Evolutionary conservation across 2,797 vertebrate genomes (phyloP).

Genomic region (Darevskia nairensis): DNA sequence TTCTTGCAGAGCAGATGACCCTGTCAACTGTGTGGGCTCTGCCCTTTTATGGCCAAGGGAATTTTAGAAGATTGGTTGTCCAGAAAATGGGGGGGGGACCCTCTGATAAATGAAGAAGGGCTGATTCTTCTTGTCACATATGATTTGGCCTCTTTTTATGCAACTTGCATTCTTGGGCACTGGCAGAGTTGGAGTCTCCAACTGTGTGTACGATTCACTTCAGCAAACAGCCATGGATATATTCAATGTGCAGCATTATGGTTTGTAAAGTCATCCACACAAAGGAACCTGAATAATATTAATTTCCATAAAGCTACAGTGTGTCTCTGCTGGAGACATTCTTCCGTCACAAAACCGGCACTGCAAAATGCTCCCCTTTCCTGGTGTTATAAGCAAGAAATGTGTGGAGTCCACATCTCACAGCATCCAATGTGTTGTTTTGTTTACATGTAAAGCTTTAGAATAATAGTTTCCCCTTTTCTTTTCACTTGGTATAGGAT

Average conservation of each 20-base stretch:
- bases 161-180: slow-evolving; percentile 69
- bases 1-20: slow-evolving; percentile 47
- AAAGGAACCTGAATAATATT: slow-evolving; percentile 69
- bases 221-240: slow-evolving; percentile 71
- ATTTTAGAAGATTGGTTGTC: slow-evolving; percentile 64
- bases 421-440: slow-evolving; percentile 9
- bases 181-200: slow-evolving; percentile 71
- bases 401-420: slow-evolving; percentile 17
- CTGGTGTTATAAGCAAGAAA: slow-evolving; percentile 48
- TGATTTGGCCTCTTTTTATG: slow-evolving; percentile 71
- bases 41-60: slow-evolving; percentile 67
- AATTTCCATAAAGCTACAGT: slow-evolving; percentile 44
- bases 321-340: slow-evolving; percentile 53
- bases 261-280: slow-evolving; percentile 66
- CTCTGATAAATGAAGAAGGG: slow-evolving; percentile 60
- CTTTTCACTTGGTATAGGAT: neutral
- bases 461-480: slow-evolving; percentile 31
- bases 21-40: slow-evolving; percentile 57
- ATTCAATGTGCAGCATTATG: slow-evolving; percentile 63
- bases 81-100: slow-evolving; percentile 42
- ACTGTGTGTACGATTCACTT: slow-evolving; percentile 78
- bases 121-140: slow-evolving; percentile 74
- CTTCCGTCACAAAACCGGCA: slow-evolving; percentile 60
- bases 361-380: slow-evolving; percentile 51
- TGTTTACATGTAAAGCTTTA: slow-evolving; percentile 31